These are phyloP conservation scores for Andrena haemorrhoa DNA, from an alignment of 2,888 invertebrate species.

Conservation along the genomic window DNA sequence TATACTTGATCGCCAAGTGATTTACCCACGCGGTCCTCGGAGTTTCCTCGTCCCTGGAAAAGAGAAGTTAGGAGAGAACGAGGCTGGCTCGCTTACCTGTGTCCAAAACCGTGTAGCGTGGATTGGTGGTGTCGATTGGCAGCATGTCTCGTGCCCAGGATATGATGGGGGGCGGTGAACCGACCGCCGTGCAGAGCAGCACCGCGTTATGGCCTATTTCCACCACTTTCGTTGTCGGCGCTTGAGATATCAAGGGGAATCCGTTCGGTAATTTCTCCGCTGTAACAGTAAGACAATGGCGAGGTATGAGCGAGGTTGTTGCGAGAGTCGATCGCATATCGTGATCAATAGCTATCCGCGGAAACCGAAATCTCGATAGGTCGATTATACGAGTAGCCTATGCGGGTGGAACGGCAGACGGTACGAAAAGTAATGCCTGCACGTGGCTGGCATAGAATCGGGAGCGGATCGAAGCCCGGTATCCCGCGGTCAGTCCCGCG, in stretches of 20 bases:
- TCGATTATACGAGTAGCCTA: slow-evolving; percentile 59
- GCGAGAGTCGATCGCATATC: background rate
- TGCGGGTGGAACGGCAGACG: slow-evolving; percentile 13
- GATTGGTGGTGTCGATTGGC: slow-evolving; percentile 94
- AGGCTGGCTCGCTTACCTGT: slow-evolving; percentile 88
- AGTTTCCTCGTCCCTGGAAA: background rate
- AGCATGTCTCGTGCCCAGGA: slow-evolving; percentile 97
- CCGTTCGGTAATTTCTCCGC: slow-evolving; percentile 96
- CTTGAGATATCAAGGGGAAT: slow-evolving; percentile 95
- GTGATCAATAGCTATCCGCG: background rate
- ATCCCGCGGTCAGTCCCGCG: slow-evolving; percentile 68
- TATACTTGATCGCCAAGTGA: slow-evolving; percentile 31
- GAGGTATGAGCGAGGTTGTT: background rate
- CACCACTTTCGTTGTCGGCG: slow-evolving; percentile 96
- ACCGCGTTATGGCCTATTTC: slow-evolving; percentile 97
- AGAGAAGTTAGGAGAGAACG: background rate
- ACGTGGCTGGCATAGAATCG: slow-evolving; percentile 44
- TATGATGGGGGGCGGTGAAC: slow-evolving; percentile 93
- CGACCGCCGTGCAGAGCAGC: slow-evolving; percentile 95
- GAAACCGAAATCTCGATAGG: slow-evolving; percentile 30
- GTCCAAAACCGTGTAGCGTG: slow-evolving; percentile 93
- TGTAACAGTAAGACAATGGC: slow-evolving; percentile 83
- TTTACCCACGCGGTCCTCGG: slow-evolving; percentile 17
- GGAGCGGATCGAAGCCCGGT: slow-evolving; percentile 17
- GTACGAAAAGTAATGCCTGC: background rate